phyloP scores from a whole-genome alignment of 1,140 invertebrate species.

The Cecropterus lyciades region DNA sequence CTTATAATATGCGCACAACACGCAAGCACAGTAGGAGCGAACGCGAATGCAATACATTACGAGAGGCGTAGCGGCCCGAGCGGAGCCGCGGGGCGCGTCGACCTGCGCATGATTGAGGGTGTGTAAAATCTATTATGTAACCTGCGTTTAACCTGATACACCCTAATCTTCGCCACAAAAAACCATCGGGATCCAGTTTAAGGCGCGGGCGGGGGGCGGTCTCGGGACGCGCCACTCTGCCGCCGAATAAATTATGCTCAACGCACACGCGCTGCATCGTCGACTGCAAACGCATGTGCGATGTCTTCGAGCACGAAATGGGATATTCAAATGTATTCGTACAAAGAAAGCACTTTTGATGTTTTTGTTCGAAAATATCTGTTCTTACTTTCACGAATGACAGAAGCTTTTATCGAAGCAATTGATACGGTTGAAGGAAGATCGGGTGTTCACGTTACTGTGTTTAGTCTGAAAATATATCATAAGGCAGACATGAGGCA shows the following conservation, averaged over 20 bases:
- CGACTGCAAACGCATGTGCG: conserved; percentile 3
- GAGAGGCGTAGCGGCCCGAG: neutral
- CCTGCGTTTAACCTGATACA: conserved; percentile 72
- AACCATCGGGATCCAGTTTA: conserved; percentile 64
- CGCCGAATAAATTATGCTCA: conserved; percentile 75
- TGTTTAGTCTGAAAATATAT: too few species aligned
- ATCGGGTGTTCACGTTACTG: too few species aligned
- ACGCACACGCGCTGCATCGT: conserved; percentile 39
- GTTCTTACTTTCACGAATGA: too few species aligned
- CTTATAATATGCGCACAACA: neutral
- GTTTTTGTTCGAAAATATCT: too few species aligned
- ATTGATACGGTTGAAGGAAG: too few species aligned
- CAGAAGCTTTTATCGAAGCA: too few species aligned
- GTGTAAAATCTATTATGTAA: conserved; percentile 76
- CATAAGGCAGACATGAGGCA: too few species aligned
- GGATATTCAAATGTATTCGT: neutral
- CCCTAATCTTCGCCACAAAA: conserved; percentile 71
- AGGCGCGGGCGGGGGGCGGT: conserved; percentile 40
- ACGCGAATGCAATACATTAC: neutral
- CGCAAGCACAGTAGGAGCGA: conserved; percentile 10
- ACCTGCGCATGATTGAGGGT: conserved; percentile 61
- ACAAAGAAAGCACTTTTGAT: neutral
- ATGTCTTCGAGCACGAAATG: neutral
- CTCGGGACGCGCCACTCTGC: conserved; percentile 70
- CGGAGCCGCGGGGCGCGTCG: conserved; percentile 8